phyloP scores from a whole-genome alignment of 1,140 invertebrate genomes.

The Macrocentrus cingulum region DNA sequence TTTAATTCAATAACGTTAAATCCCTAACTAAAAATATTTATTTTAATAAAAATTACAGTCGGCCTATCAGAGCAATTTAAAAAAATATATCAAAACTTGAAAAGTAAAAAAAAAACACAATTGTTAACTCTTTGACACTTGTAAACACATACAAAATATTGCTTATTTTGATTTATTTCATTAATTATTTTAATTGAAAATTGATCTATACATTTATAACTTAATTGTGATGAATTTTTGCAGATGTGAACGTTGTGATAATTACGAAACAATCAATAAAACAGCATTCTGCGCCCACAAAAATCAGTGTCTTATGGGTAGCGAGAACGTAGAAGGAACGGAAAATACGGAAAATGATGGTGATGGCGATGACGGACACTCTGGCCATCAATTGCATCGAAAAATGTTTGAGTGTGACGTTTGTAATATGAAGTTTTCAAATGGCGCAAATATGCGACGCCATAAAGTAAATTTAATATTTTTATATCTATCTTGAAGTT shows the following conservation, averaged over 20 bases:
- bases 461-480: slow-evolving; percentile 71
- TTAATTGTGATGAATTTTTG: too few relatives aligned
- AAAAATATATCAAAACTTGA: too few relatives aligned
- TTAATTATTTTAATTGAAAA: too few relatives aligned
- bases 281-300: slow-evolving; percentile 64
- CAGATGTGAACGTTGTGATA: slow-evolving; percentile 69
- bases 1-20: neutral
- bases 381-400: slow-evolving; percentile 63
- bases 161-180: too few relatives aligned
- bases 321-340: slow-evolving; percentile 48
- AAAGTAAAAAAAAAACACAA: too few relatives aligned
- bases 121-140: too few relatives aligned
- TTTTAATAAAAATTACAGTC: too few relatives aligned
- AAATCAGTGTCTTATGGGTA: slow-evolving; percentile 60
- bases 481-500: too few relatives aligned
- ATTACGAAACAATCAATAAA: slow-evolving; percentile 67
- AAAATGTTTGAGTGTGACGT: slow-evolving; percentile 92
- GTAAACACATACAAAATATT: too few relatives aligned
- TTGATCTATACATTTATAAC: too few relatives aligned
- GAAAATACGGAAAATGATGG: slow-evolving; percentile 51
- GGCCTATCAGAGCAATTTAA: too few relatives aligned
- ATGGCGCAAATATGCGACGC: slow-evolving; percentile 90
- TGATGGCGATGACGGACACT: slow-evolving; percentile 57
- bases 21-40: too few relatives aligned
- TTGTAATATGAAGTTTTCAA: slow-evolving; percentile 95